phyloP scores from a whole-genome alignment of 2,797 vertebrate species.

The Hemibagrus guttatus region DNA sequence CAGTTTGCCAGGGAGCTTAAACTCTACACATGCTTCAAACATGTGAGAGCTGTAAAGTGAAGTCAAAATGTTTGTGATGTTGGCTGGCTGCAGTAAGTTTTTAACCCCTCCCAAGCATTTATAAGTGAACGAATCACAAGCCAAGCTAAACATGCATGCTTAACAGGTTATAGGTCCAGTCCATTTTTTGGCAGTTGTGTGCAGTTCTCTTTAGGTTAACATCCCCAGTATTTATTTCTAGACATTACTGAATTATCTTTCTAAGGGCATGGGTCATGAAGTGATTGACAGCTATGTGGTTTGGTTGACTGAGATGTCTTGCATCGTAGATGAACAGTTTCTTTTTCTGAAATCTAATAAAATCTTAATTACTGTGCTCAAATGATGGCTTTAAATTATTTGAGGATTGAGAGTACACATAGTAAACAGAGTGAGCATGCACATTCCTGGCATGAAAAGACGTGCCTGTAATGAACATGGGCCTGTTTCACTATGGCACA shows the following conservation, averaged over 20 bases:
- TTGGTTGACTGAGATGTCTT: neutral
- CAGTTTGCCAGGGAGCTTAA: neutral
- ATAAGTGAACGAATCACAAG: neutral
- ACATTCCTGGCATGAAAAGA: slow-evolving; percentile 22
- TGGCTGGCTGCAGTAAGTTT: neutral
- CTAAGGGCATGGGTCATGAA: no score
- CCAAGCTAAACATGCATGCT: neutral
- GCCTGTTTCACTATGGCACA: neutral
- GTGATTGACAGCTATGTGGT: neutral
- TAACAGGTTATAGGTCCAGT: neutral
- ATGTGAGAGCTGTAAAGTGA: neutral
- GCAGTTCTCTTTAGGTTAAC: neutral
- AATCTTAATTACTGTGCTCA: neutral
- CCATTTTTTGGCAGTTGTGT: neutral
- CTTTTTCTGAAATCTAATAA: neutral
- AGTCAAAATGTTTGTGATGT: slow-evolving; percentile 18
- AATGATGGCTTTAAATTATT: neutral
- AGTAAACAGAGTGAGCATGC: neutral
- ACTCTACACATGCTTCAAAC: neutral
- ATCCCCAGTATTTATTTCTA: neutral
- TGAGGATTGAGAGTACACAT: neutral
- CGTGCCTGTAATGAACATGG: neutral
- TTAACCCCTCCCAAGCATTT: neutral
- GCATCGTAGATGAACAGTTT: neutral
- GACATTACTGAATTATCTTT: neutral